Evolutionary conservation across 2,113 vertebrate species (phyloP), one percentile per base, ranked within the genome.

Genomic region (Panurus biarmicus): DNA sequence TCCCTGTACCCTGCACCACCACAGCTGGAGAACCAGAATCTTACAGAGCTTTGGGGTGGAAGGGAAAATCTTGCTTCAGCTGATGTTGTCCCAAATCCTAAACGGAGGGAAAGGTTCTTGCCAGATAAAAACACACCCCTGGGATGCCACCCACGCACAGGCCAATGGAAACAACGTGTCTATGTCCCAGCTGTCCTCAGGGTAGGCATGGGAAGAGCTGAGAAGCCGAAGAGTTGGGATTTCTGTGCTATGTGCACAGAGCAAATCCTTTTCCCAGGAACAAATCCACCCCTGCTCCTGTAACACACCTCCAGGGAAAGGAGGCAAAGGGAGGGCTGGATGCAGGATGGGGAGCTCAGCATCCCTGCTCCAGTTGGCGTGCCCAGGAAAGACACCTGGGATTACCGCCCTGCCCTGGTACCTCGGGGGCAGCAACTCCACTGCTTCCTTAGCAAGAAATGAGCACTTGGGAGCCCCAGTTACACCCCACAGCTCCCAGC

Each of bases 111-210:
- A 92, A 84, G 26, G 54, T n/a, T 76, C 71, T 35, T 38, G 73
- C 54, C 78, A 73, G 67, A 89, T 89, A 23, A 93, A 94, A 92
- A 53, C 23, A 47, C 53, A 44, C 65, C 86, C 91, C 76, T 82
- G 93, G 87, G 95, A 94, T 76, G 77, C 74, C 93, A 91, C 94
- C 91, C 91, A 78, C 73, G 3, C 62, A 11, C 73, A 48, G 70
- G 48, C 61, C 50, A 24, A 50, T 50, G 94, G 92, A 92, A 96
- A 93, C 45, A 86, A 78, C 4, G 11, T 6, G 77, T 47, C 80
- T 84, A 61, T 10, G 48, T 89, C 83, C 65, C 91, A 90, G 80
- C 57, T 78, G 89, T 28, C 89, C 89, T 71, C 79, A 24, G 79
- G 87, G 72, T 29, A 77, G 31, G 65, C 57, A 64, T 50, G 72